Conservation (phyloP, 1,140 invertebrate species). For the Euborellia annulipes region DNA sequence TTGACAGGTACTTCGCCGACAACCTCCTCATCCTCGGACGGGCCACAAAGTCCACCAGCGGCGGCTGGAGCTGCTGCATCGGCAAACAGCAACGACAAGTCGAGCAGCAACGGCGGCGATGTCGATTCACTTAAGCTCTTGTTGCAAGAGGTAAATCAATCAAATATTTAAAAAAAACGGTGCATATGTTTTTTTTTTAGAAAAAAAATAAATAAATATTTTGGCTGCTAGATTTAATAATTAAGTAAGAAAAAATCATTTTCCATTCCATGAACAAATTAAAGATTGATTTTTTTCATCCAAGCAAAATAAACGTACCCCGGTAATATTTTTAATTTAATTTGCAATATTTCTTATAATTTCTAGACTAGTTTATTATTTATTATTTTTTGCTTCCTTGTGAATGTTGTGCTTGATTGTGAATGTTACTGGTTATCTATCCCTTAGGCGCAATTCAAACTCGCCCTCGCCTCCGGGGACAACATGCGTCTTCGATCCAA, state of each 20-base stretch:
- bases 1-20: conserved; percentile 7
- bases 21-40: conserved; percentile 29
- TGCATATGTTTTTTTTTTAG: conserved; percentile 10
- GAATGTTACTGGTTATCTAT: conserved; percentile 11
- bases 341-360: no score
- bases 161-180: conserved; percentile 4
- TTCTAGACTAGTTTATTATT: no score
- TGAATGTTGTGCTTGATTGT: neutral
- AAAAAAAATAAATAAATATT: conserved; percentile 2
- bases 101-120: conserved; percentile 15
- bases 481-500: conserved; percentile 15
- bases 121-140: conserved; percentile 45
- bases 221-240: neutral
- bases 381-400: no score
- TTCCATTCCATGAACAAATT: no score
- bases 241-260: neutral
- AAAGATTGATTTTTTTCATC: no score
- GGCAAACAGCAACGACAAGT: neutral
- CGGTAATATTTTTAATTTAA: no score
- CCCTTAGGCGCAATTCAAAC: conserved; percentile 28
- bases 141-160: conserved; percentile 52
- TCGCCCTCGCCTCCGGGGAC: conserved; percentile 23
- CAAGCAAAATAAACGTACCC: no score
- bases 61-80: conserved; percentile 26
- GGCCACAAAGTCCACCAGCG: conserved; percentile 35